Base-by-base conservation (phyloP, 2,888 invertebrate genomes). In the Cerastoderma edule region DNA sequence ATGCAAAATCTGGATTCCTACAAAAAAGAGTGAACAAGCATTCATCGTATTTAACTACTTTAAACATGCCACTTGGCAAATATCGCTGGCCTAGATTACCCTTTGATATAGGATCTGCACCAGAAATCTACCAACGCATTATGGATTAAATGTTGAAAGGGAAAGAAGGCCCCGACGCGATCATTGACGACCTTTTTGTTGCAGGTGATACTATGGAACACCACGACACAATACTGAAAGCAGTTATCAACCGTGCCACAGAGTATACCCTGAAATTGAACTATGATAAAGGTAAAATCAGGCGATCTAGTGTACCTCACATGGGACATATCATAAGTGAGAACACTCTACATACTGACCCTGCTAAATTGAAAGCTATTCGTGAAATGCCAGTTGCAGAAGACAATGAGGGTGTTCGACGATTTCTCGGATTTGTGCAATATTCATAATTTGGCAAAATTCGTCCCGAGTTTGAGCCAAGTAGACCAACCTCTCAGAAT, bases 1-100 rank as follows among this genome's bases (percentile, higher is more conserved):
- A 85, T 67, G 85, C 83, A 8, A 86, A 84, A 67, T 72, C 78
- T 13, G 80, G 85, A 28, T 86, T 83, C 65, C 48, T 78, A 48
- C 84, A 86, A 68, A 84, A 86, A 1, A 76, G 75, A 68, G 72
- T 85, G 8, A 80, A 83, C 39, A 63, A 32, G 13, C 48, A 70
- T 6, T 83, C 83, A 6, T 83, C 78, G 0, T 75, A 69, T 24
- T 63, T 86, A 22, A 87, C 86, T 33, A 87, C 80, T 0, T 86
- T 87, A 63, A 85, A 85, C 54, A 83, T 84, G 0, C 83, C 82
- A 10, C 66, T 84, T 27, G 85, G 84, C 16, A 28, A 84, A 22
- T 84, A 75, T 32, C 28, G 84, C 13, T 86, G 82, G 84, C 66
- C 83, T 0, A 74, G 78, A 1, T 67, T 86, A 2, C 82, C 83